These are phyloP conservation scores for Sus scrofa DNA, from an alignment of 2,113 vertebrate genomes.

Conservation along the genomic window DNA sequence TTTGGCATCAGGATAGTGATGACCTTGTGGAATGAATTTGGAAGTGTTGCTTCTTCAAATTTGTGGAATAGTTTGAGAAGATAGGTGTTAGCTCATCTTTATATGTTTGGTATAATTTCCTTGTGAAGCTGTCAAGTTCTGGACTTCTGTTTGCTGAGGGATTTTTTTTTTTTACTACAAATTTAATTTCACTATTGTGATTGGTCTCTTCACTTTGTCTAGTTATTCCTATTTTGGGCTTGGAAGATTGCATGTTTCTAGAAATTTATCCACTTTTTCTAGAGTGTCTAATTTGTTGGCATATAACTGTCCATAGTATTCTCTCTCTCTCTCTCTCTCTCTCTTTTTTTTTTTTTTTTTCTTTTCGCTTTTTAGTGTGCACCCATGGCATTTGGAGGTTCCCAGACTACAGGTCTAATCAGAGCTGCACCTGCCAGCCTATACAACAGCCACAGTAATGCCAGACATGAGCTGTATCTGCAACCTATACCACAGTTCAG, in stretches of 20 bases:
- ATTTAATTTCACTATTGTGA: not conserved
- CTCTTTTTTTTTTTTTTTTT: too few species aligned
- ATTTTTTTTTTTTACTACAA: not conserved
- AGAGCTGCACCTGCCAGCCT: too few species aligned
- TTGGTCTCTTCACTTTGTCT: not conserved
- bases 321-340: too few species aligned
- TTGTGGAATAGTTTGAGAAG: not conserved
- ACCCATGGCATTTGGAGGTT: too few species aligned
- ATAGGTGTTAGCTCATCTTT: not conserved
- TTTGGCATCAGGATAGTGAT: not conserved
- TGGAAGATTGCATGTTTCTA: not conserved
- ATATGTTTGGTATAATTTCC: not conserved
- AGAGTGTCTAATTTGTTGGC: not conserved
- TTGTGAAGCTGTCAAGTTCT: not conserved
- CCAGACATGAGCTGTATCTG: too few species aligned
- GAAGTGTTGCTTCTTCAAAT: not conserved
- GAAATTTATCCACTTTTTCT: not conserved
- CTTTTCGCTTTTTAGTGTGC: too few species aligned
- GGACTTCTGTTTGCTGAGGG: not conserved
- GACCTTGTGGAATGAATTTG: not conserved
- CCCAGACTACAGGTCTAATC: too few species aligned
- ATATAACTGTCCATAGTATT: not conserved
- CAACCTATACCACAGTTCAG: too few species aligned
- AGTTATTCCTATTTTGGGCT: not conserved
- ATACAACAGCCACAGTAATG: too few species aligned